Percentiles rank a stretch among this genome's conserved stretches.
phyloP scores from a whole-genome alignment of 2,113 vertebrate genomes.

The Mesitornis unicolor region DNA sequence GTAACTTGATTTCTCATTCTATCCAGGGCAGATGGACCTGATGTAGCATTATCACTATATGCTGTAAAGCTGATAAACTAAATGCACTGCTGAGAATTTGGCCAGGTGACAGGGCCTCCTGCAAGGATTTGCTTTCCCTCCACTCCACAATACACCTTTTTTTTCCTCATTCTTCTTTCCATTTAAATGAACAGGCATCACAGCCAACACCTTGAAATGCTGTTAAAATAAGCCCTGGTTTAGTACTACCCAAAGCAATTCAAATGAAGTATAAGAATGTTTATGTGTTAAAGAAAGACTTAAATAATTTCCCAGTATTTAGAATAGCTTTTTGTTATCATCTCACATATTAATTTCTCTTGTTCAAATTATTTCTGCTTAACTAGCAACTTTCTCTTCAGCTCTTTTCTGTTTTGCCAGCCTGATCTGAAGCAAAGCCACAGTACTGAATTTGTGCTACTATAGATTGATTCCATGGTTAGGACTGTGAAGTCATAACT shows the following conservation, averaged over 20 bases:
- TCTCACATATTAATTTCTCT: background rate
- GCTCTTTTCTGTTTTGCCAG: background rate
- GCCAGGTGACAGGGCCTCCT: background rate
- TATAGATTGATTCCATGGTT: background rate
- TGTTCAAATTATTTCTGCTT: background rate
- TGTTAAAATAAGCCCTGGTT: background rate
- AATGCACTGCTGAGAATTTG: background rate
- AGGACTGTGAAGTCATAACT: background rate
- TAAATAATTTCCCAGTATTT: background rate
- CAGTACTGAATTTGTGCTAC: background rate
- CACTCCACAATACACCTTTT: background rate
- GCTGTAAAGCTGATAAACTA: background rate
- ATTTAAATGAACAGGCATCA: background rate
- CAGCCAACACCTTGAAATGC: background rate
- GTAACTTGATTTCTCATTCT: background rate
- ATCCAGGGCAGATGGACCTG: background rate
- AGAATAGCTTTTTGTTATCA: background rate
- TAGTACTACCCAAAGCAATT: background rate
- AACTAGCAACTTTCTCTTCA: background rate
- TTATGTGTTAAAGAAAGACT: background rate
- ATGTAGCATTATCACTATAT: background rate
- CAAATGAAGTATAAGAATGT: background rate
- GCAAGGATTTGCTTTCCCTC: background rate
- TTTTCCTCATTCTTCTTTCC: background rate
- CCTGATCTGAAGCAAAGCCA: background rate